Base-by-base conservation (phyloP, 1,140 invertebrate species). In the Arion vulgaris region DNA sequence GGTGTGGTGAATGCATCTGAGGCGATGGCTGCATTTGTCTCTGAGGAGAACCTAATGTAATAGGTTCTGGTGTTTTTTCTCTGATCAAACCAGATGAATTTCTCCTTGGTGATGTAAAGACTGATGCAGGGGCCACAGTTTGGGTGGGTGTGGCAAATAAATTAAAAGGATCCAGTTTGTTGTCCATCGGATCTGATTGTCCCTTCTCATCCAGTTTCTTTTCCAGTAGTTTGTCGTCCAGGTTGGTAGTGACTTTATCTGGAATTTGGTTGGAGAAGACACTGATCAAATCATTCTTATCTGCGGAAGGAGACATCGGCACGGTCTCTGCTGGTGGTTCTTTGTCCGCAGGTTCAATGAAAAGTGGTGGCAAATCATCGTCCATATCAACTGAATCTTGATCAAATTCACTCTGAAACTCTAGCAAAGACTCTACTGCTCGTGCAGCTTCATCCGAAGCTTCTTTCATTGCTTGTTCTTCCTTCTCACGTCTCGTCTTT, bases 381-480 rank as follows among this genome's bases (percentile, higher is more conserved):
- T 74, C 80, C 34, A 80, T 13, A 26, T 71, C 78, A 0, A 80
- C 19, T 5, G 62, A 26, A 45, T 41, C 62, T 23, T 49, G 41
- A 19, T 79, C 76, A 80, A 9, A 80, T 7, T 28, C 71, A 28
- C 71, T 72, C 71, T 81, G 57, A 72, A 80, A 80, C 17, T 76
- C 83, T 41, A 86, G 66, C 5, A 88, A 53, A 34, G 84, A 85
- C 73, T 86, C 84, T 9, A 86, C 85, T 51, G 87, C 87, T 51
- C 85, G 84, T 0, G 84, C 85, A 13, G 86, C 83, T 77, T 88
- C 87, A 86, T 88, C 86, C 32, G 85, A 86, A 45, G 85, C 85
- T 36, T 75, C 85, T 74, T 80, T 83, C 49, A 82, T 66, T 19
- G 80, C 83, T 26, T 73, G 71, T 51, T 83, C 79, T 32, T 83